These are phyloP conservation scores for Thalassaphorura encarpata DNA, from an alignment of 1,140 invertebrate species.

Conservation along the genomic window DNA sequence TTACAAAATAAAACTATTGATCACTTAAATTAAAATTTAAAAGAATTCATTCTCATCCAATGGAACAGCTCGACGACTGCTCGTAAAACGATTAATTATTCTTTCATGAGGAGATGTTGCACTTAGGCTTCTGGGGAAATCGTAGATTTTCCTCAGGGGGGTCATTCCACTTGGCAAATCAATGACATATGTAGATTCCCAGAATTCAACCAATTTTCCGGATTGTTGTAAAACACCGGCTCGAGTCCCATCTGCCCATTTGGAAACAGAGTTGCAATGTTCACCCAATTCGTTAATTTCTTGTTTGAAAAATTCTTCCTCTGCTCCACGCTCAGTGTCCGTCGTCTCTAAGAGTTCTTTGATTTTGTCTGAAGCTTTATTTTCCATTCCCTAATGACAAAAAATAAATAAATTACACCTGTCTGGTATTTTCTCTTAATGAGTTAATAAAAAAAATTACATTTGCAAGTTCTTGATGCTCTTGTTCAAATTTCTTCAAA, in stretches of 20 bases:
- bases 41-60: neutral
- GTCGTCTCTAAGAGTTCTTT: neutral
- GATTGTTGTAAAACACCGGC: neutral
- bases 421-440: too few species aligned
- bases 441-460: too few species aligned
- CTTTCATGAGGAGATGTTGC: slow-evolving; percentile 56
- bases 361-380: neutral
- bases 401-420: neutral
- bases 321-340: neutral
- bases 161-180: slow-evolving; percentile 39
- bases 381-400: neutral
- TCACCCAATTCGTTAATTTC: neutral
- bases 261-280: neutral
- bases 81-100: slow-evolving; percentile 47
- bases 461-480: too few species aligned
- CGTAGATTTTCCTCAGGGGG: slow-evolving; percentile 49
- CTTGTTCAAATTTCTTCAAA: neutral
- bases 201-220: slow-evolving; percentile 21
- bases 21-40: too few species aligned
- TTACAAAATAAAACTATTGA: too few species aligned
- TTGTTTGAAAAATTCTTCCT: neutral
- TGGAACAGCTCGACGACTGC: neutral
- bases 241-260: neutral
- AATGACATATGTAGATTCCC: slow-evolving; percentile 23
- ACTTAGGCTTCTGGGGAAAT: slow-evolving; percentile 48